Base-by-base conservation (phyloP, 2,888 invertebrate genomes). In the Orgyia antiqua region DNA sequence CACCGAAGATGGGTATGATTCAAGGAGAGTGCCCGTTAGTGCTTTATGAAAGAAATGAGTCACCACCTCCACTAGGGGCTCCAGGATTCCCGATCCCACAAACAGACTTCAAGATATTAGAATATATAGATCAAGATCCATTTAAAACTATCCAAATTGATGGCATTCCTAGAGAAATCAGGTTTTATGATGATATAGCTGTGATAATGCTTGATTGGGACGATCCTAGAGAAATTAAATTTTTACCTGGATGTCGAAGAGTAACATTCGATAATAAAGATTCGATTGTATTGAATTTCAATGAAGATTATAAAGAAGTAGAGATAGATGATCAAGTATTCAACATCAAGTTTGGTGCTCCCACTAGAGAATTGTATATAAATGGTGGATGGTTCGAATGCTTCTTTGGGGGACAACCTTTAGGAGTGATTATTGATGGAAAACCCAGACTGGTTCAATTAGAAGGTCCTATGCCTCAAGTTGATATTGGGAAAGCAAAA, bases 401-500 rank as follows among this genome's bases (percentile, higher is more conserved):
- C 54, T 94, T 93, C 71, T 99, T 99, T 68, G 96, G 95, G 17
- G 97, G 96, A 1, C 92, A 94, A 25, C 92, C 95, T 0, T 89
- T 96, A 27, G 90, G 91, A 1, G 92, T 97, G 6, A 91, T 93
- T 24, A 88, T 98, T 19, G 92, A 93, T 35, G 93, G 93, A 1
- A 90, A 92, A 39, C 88, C 91, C n/a, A 90, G 94, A 39, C 84
- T 90, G 24, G 88, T 99, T 1, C 92, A 94, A 57, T 82, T 99
- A 5, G 94, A 94, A 54, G 98, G 98, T 0, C 95, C 96, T 0
- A 91, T 96, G 2, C 99, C 99, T 0, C 95, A 95, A 76, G 98
- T 99, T 0, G 94, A 94, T 68, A 96, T 99, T 38, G 94, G 97
- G 0, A 91, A 90, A 18, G 80, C 75, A 1, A 91, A 92, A 50